Evolutionary conservation across 2,888 invertebrate genomes (phyloP).

Genomic region (Eristalis arbustorum): DNA sequence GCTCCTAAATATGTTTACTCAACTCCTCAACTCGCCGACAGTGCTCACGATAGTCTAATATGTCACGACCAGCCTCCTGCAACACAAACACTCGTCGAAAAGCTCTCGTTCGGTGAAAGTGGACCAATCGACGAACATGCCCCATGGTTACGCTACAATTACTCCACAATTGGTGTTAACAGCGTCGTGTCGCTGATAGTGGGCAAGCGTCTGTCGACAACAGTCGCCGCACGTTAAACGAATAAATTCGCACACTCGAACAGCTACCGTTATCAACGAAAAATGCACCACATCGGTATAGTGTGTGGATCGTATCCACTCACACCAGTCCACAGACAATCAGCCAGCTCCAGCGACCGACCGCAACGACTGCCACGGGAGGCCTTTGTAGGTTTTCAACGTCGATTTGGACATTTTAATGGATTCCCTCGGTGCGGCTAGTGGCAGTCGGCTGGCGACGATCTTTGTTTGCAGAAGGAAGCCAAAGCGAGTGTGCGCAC

Average conservation of each 20-base stretch:
- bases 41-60: background rate
- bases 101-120: conserved; percentile 47
- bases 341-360: background rate
- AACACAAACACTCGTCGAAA: background rate
- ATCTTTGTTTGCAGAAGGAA: conserved; percentile 66
- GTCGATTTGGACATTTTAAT: conserved; percentile 44
- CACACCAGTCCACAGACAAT: background rate
- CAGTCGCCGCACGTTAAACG: background rate
- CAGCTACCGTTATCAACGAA: background rate
- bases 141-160: conserved; percentile 1
- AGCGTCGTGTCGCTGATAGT: background rate
- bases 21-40: conserved; percentile 17
- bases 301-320: background rate
- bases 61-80: conserved; percentile 10
- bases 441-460: conserved; percentile 55
- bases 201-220: background rate
- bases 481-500: background rate
- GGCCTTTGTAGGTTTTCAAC: conserved; percentile 28
- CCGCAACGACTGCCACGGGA: background rate
- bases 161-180: background rate
- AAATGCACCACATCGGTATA: background rate
- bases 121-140: background rate
- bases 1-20: conserved; percentile 15
- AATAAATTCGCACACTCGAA: background rate
- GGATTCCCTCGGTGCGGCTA: conserved; percentile 32